Conservation (phyloP, 2,797 vertebrate genomes). For the Trachops cirrhosus region DNA sequence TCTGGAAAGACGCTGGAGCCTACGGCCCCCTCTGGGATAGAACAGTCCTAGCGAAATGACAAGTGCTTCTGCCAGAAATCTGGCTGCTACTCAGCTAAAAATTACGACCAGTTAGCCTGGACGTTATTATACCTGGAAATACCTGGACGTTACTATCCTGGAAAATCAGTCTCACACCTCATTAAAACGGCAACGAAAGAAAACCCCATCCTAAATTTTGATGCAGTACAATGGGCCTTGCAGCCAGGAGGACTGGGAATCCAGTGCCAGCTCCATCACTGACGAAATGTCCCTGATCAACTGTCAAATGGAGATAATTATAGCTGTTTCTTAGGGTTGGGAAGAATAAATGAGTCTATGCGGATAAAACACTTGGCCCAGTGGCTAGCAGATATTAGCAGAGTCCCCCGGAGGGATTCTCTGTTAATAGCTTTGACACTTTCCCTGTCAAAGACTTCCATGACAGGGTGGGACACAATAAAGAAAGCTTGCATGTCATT, state of each 20-base stretch:
- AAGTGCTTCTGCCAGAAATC: conserved; percentile 12
- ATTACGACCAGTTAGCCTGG: conserved; percentile 35
- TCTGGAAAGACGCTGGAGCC: not conserved
- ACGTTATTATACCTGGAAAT: too few species aligned
- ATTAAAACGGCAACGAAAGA: not conserved
- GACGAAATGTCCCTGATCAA: not conserved
- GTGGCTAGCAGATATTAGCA: not conserved
- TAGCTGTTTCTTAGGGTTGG: not conserved
- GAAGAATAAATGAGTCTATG: not conserved
- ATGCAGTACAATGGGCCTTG: not conserved
- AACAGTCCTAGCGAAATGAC: not conserved
- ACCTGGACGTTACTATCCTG: conserved; percentile 19
- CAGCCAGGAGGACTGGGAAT: not conserved
- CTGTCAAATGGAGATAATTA: conserved; percentile 1
- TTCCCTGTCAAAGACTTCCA: conserved; percentile 17
- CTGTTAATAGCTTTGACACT: not conserved
- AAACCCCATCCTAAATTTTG: not conserved
- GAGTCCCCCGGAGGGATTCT: not conserved
- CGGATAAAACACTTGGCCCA: not conserved
- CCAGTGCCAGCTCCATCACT: not conserved
- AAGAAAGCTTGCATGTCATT: not conserved
- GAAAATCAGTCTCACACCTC: not conserved
- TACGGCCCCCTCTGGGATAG: not conserved
- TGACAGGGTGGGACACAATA: not conserved
- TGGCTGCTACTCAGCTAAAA: conserved; percentile 39